Evolutionary conservation across 2,113 vertebrate genomes (phyloP).

Genomic region (Lycaon pictus): DNA sequence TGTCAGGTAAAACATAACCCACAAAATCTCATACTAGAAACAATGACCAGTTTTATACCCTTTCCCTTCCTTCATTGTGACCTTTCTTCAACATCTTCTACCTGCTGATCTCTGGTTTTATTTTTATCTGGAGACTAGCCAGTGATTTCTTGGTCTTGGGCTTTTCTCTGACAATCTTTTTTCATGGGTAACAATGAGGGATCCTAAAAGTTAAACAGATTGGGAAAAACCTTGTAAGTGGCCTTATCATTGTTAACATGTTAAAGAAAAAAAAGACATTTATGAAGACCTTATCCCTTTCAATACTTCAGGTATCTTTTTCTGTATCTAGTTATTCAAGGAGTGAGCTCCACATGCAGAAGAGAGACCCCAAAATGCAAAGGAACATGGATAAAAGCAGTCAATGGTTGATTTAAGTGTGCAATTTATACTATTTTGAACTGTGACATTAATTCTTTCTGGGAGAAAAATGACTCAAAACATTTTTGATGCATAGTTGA

Average conservation of each 20-base stretch:
- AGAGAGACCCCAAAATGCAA: slow-evolving; percentile 41
- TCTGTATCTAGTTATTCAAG: slow-evolving; percentile 65
- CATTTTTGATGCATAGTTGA: slow-evolving; percentile 62
- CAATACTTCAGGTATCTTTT: slow-evolving; percentile 69
- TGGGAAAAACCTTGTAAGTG: slow-evolving; percentile 79
- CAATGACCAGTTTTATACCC: not conserved
- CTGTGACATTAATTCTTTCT: slow-evolving; percentile 63
- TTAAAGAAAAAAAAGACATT: slow-evolving; percentile 66
- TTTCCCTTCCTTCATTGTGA: not conserved
- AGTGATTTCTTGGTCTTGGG: slow-evolving; percentile 16
- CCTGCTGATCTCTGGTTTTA: not conserved
- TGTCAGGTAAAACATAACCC: not conserved
- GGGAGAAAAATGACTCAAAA: slow-evolving; percentile 58
- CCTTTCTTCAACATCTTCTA: not conserved
- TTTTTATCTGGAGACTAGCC: slow-evolving; percentile 19
- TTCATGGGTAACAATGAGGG: slow-evolving; percentile 60
- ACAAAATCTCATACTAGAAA: not conserved
- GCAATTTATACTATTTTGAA: slow-evolving; percentile 51
- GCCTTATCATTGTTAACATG: slow-evolving; percentile 80
- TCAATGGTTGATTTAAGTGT: not conserved
- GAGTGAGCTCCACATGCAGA: slow-evolving; percentile 14
- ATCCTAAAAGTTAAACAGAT: slow-evolving; percentile 66
- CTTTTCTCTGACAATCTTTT: slow-evolving; percentile 51
- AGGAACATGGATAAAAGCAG: not conserved
- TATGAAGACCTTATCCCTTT: slow-evolving; percentile 76